Percentiles rank a stretch among this genome's conserved stretches.
Evolutionary conservation across 1,140 invertebrate species (phyloP).

Genomic region (Apis dorsata): DNA sequence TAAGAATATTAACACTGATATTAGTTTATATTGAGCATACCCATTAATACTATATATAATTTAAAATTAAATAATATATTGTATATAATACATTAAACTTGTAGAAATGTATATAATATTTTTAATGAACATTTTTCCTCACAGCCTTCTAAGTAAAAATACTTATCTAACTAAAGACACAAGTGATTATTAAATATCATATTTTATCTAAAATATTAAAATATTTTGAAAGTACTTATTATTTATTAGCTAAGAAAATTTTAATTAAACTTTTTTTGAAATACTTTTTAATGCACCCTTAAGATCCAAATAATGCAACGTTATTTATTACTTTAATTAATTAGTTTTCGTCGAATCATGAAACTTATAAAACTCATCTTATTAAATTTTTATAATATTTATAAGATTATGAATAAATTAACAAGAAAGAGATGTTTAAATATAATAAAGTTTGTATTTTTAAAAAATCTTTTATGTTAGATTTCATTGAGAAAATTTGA

Average conservation of each 20-base stretch:
- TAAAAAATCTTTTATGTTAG: too few species aligned
- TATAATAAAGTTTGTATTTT: too few species aligned
- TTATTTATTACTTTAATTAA: too few species aligned
- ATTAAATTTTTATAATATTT: background rate
- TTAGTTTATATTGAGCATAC: background rate
- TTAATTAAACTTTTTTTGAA: background rate
- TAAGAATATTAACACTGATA: background rate
- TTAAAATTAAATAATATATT: background rate
- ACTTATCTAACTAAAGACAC: background rate
- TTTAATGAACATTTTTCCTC: background rate
- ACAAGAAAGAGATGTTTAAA: background rate
- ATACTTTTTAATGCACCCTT: background rate
- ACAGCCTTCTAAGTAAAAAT: slow-evolving; percentile 11
- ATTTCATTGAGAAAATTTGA: too few species aligned
- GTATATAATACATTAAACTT: background rate
- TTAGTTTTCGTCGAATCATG: background rate
- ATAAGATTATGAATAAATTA: background rate
- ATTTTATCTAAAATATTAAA: background rate
- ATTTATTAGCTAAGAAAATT: background rate
- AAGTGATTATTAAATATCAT: background rate
- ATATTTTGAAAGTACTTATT: background rate
- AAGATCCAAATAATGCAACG: background rate
- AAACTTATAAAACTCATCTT: background rate
- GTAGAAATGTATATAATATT: too few species aligned
- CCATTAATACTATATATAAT: background rate